Conservation (phyloP, 2,113 vertebrate genomes). For the Clarias magur region DNA sequence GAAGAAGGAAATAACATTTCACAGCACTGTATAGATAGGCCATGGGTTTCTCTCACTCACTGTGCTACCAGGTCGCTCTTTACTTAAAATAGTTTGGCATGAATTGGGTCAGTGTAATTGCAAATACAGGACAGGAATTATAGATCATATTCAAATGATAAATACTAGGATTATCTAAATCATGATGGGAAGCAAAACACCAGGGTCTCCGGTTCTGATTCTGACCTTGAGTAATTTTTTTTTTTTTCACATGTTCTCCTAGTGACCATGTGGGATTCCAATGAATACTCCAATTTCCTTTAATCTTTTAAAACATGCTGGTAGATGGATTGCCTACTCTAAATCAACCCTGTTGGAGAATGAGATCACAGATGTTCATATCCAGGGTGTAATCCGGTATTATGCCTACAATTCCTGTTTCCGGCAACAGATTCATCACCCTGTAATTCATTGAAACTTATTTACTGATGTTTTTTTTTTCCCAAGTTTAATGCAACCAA, state of each 20-base stretch:
- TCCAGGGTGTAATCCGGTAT: background rate
- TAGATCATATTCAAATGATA: background rate
- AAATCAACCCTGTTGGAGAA: background rate
- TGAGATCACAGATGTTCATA: background rate
- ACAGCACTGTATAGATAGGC: too few relatives aligned
- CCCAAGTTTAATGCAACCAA: background rate
- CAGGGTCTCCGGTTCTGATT: background rate
- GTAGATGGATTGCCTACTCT: too few relatives aligned
- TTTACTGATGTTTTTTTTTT: too few relatives aligned
- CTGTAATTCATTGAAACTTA: background rate
- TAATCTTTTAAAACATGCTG: background rate
- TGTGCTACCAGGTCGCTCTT: background rate
- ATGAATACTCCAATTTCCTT: background rate
- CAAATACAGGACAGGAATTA: background rate
- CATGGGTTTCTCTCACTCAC: too few relatives aligned
- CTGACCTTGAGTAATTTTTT: background rate
- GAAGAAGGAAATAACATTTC: too few relatives aligned
- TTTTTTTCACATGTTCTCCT: background rate
- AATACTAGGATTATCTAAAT: slow-evolving; percentile 1
- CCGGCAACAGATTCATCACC: background rate
- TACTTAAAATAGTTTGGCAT: background rate
- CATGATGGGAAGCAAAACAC: background rate
- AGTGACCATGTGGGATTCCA: background rate
- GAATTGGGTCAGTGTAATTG: background rate
- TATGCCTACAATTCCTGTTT: background rate